phyloP scores from a whole-genome alignment of 1,140 invertebrate species.

The Andrena cerasifolii region DNA sequence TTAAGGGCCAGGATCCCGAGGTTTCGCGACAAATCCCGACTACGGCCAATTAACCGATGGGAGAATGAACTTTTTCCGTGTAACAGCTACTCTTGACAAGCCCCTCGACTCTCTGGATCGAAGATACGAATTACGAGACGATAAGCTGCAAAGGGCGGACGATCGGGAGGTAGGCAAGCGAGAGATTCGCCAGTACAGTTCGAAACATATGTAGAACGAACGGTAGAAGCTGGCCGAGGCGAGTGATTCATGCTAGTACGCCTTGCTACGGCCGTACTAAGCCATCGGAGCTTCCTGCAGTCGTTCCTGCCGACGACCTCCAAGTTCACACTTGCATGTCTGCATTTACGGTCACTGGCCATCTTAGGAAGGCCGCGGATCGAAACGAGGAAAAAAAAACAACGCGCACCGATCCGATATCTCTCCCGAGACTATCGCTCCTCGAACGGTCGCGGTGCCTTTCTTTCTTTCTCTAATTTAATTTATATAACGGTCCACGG shows the following conservation, averaged over 20 bases:
- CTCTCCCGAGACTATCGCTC: too few relatives aligned
- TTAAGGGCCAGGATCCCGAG: conserved; percentile 69
- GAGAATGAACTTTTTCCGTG: too few relatives aligned
- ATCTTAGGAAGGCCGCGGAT: conserved; percentile 61
- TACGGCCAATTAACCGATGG: neutral
- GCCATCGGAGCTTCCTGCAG: conserved; percentile 51
- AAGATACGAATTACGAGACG: neutral
- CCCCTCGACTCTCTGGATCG: too few relatives aligned
- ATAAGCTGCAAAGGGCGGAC: neutral
- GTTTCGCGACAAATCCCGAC: neutral
- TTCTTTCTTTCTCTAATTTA: too few relatives aligned
- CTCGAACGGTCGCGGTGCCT: too few relatives aligned
- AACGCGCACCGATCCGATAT: too few relatives aligned
- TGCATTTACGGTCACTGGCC: conserved; percentile 59
- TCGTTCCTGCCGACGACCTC: conserved; percentile 54
- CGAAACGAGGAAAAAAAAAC: conserved; percentile 23
- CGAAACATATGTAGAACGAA: conserved; percentile 29
- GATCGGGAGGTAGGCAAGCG: conserved; percentile 3
- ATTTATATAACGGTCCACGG: neutral
- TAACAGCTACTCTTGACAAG: too few relatives aligned
- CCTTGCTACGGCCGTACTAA: conserved; percentile 34
- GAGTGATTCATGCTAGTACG: conserved; percentile 48
- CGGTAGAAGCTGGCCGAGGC: conserved; percentile 23
- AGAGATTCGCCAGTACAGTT: neutral
- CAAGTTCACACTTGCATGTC: conserved; percentile 40